phyloP scores from a whole-genome alignment of 2,797 vertebrate species.

The Todus mexicanus region DNA sequence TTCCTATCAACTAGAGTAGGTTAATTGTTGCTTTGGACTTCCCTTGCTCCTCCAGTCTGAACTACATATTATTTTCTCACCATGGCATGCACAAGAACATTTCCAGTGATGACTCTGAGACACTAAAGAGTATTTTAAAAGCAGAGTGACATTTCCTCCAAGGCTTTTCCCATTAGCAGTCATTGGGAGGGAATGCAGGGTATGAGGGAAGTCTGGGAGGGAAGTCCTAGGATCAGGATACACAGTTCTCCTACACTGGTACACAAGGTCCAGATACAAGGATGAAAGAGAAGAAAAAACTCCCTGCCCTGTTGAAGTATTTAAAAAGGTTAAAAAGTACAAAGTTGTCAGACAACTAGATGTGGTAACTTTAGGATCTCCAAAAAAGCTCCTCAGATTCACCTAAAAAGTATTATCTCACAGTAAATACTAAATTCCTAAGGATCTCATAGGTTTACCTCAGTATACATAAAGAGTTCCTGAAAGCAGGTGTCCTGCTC shows the following conservation, averaged over 20 bases:
- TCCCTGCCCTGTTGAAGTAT: background rate
- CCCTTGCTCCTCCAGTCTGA: background rate
- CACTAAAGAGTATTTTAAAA: slow-evolving; percentile 41
- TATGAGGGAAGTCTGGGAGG: background rate
- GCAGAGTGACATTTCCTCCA: background rate
- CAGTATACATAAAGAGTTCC: background rate
- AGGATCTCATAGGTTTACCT: background rate
- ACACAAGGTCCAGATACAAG: background rate
- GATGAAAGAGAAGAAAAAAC: background rate
- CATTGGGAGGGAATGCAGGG: background rate
- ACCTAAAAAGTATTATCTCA: background rate
- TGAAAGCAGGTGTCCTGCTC: background rate
- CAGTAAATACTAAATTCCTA: background rate
- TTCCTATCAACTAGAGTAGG: slow-evolving; percentile 8
- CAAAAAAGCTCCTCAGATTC: background rate
- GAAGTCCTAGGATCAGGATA: background rate
- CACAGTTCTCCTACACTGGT: background rate
- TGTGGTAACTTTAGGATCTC: background rate
- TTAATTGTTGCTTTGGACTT: slow-evolving; percentile 4
- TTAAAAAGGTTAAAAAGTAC: background rate
- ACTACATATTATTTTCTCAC: background rate
- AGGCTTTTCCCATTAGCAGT: background rate
- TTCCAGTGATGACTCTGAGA: slow-evolving; percentile 17
- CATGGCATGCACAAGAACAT: slow-evolving; percentile 9
- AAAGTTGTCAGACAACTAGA: background rate